Conservation (phyloP, 2,797 vertebrate species). For the Centropyge bicolor region DNA sequence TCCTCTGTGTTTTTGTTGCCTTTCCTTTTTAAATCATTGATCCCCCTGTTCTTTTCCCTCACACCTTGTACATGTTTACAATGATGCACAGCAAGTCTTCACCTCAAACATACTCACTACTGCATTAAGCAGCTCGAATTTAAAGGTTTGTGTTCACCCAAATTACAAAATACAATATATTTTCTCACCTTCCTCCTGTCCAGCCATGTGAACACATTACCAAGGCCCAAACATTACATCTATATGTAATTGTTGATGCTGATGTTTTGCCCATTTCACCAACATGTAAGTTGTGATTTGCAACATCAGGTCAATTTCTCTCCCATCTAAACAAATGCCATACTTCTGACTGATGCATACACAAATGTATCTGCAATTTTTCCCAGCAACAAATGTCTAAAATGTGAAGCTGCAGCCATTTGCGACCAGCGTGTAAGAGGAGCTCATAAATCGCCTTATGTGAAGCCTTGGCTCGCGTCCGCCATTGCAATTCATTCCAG, state of each 20-base stretch:
- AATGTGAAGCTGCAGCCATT: not conserved
- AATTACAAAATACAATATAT: not conserved
- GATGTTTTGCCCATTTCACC: not conserved
- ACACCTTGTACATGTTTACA: not conserved
- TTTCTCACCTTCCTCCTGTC: not conserved
- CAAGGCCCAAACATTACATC: not conserved
- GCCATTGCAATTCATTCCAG: not conserved
- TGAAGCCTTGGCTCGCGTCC: not conserved
- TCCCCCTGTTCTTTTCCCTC: not conserved
- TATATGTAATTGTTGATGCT: not conserved
- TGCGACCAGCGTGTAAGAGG: not conserved
- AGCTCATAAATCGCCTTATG: not conserved
- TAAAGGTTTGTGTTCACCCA: not conserved
- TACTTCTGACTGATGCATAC: not conserved
- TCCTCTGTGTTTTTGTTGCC: constrained; percentile 12
- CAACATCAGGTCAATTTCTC: not conserved
- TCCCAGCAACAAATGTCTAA: not conserved
- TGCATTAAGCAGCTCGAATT: not conserved
- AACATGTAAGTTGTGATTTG: constrained; percentile 12
- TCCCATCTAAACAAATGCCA: not conserved
- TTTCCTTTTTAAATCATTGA: constrained; percentile 11
- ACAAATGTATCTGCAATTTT: not conserved
- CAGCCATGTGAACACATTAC: not conserved
- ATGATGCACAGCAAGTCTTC: not conserved
- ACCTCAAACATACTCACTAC: not conserved